phyloP scores from a whole-genome alignment of 2,888 invertebrate genomes.

The Pachycephus smyrnensis region DNA sequence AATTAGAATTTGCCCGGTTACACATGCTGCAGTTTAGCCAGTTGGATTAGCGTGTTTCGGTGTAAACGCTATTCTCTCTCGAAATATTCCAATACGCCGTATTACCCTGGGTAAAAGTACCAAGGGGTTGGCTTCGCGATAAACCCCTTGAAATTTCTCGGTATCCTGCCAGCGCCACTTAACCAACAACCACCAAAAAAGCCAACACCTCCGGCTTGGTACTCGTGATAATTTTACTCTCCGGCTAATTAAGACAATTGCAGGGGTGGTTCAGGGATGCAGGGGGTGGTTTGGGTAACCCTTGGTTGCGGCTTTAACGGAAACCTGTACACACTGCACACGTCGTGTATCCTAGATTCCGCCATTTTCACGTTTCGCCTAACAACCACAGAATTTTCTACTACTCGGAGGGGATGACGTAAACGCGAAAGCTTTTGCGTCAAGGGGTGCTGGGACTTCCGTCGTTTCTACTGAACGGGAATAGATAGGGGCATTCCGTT shows the following conservation, averaged over 20 bases:
- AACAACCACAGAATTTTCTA: background rate
- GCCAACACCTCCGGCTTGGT: background rate
- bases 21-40: background rate
- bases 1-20: background rate
- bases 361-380: background rate
- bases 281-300: background rate
- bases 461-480: background rate
- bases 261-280: background rate
- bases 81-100: background rate
- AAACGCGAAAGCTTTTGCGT: background rate
- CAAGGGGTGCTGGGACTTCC: background rate
- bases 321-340: background rate
- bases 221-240: background rate
- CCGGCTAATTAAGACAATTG: background rate
- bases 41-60: background rate
- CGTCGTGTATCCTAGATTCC: background rate
- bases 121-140: background rate
- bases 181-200: background rate
- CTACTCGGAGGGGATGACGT: background rate
- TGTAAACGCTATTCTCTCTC: background rate
- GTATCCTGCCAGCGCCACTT: background rate
- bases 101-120: background rate
- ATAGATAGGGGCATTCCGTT: background rate
- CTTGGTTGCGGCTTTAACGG: background rate
- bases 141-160: background rate